Evolutionary conservation across 2,797 vertebrate genomes (phyloP), one percentile per base, ranked within the genome.

Genomic region (Protosalanx chinensis): DNA sequence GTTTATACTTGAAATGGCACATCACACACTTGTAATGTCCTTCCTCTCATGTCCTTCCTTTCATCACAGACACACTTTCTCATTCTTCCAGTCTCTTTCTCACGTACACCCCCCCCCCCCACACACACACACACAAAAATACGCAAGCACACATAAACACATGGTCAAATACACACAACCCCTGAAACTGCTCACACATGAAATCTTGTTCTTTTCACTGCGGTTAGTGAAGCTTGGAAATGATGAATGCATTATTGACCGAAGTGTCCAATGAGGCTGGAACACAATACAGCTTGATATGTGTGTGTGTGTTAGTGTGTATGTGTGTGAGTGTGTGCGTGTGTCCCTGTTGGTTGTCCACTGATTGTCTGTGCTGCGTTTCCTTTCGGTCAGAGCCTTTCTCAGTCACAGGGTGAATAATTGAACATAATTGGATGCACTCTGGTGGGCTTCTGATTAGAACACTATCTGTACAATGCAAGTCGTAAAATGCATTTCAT

Each of bases 211-310:
- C 18, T 68, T 58, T 57, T 57, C 66, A 57, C 51, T 33, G 51
- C 56, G 66, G 51, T 68, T 57, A 68, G 51, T 68, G 66, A 57
- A 30, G 66, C 66, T 68, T 58, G 66, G 66, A 68, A 56, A 57
- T 56, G 66, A 68, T 57, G 30, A 68, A 68, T 56, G 56, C 51
- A 68, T 56, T 68, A 68, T 68, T 68, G 66, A 68, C 51, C 51
- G 51, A 16, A 49, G 32, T 68, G 66, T 68, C 66, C 66, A 57
- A 68, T 68, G 66, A 58, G 51, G 16, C 51, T 15, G 66, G 51
- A 57, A 68, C 53, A 68, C 66, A 68, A 68, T 68, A 35, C 51
- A 68, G 51, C 66, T 57, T 68, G 66, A 68, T 68, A 23, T 67
- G 46, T 67, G 65, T 67, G 65, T 27, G 29, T n/a, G 23, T 53